phyloP scores from a whole-genome alignment of 2,888 invertebrate species.

The Stenolophus ochropezus region DNA sequence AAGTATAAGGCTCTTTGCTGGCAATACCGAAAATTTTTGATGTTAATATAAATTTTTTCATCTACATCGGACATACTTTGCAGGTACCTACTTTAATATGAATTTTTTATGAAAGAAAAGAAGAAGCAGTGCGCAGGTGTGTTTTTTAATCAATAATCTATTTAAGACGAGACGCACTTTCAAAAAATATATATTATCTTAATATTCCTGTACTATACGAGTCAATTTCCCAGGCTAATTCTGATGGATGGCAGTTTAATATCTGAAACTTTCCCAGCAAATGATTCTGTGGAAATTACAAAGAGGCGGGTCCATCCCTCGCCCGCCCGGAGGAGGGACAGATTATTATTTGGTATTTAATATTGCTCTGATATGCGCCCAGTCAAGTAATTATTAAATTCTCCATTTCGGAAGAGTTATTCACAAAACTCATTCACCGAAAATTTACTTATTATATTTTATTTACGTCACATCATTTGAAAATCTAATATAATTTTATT shows the following conservation, averaged over 20 bases:
- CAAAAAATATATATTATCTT: conserved; percentile 47
- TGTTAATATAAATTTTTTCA: conserved; percentile 41
- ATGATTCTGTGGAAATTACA: conserved; percentile 41
- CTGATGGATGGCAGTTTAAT: conserved; percentile 58
- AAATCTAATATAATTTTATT: too few species aligned
- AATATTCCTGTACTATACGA: conserved; percentile 42
- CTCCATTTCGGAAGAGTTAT: background rate
- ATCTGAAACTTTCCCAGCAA: conserved; percentile 49
- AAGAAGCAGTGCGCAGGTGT: conserved; percentile 54
- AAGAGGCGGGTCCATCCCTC: background rate
- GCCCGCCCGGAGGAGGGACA: background rate
- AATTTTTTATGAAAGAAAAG: conserved; percentile 52
- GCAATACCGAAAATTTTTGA: conserved; percentile 24
- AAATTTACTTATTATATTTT: too few species aligned
- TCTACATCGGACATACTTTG: conserved; percentile 43
- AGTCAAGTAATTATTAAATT: background rate
- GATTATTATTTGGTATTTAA: conserved; percentile 46
- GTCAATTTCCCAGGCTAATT: conserved; percentile 57
- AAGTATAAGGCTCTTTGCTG: conserved; percentile 13
- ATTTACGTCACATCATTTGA: too few species aligned
- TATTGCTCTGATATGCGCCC: conserved; percentile 7
- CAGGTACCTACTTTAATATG: conserved; percentile 43
- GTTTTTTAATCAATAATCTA: conserved; percentile 57
- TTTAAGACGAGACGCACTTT: conserved; percentile 47
- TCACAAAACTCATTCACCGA: too few species aligned